Evolutionary conservation across 2,797 vertebrate species (phyloP).

Genomic region (Pangasius krempfi): DNA sequence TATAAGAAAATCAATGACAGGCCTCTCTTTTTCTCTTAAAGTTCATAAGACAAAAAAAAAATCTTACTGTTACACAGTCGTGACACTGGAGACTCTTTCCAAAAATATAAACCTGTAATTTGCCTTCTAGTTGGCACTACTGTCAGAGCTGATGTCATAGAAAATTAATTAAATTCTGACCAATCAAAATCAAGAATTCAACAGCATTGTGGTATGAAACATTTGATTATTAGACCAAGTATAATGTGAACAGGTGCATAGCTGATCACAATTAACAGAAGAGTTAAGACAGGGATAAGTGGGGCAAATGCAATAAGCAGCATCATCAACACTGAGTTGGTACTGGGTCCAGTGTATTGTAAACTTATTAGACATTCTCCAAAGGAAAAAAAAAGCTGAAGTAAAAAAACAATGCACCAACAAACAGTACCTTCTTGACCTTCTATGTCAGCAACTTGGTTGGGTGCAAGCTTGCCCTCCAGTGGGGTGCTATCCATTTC

Average conservation of each 20-base stretch:
- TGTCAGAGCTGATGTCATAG: not conserved
- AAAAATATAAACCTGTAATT: not conserved
- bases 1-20: not conserved
- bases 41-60: not conserved
- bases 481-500: slow-evolving; percentile 69
- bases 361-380: not conserved
- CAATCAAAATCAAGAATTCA: not conserved
- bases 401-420: not conserved
- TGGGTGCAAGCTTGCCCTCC: slow-evolving; percentile 65
- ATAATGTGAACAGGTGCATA: not conserved
- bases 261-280: not conserved
- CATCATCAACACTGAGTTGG: not conserved
- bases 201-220: not conserved
- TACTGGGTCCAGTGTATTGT: no score
- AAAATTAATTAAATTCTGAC: not conserved
- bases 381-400: not conserved
- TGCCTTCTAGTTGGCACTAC: not conserved
- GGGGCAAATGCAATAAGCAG: not conserved
- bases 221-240: not conserved
- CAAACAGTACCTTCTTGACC: slow-evolving; percentile 75
- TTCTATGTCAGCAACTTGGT: slow-evolving; percentile 64
- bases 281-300: not conserved
- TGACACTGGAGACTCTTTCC: not conserved
- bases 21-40: not conserved
- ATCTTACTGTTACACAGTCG: not conserved